These are phyloP conservation scores for Danio choprae DNA, from an alignment of 2,797 vertebrate genomes.

Conservation along the genomic window DNA sequence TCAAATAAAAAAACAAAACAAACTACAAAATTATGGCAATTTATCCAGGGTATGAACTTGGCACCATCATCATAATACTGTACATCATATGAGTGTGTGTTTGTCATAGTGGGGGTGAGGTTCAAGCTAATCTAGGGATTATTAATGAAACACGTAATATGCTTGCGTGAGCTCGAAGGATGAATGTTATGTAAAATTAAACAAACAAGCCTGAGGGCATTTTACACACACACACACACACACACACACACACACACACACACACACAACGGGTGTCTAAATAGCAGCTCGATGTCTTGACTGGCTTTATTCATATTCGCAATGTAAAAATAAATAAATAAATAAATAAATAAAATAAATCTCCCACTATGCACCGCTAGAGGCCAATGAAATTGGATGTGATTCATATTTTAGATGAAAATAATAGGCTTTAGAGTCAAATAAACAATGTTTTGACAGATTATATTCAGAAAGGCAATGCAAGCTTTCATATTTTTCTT, in stretches of 20 bases:
- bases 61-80: not conserved
- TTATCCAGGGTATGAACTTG: not conserved
- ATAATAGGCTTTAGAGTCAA: slow-evolving; percentile 15
- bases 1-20: too few species aligned
- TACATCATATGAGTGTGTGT: not conserved
- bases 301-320: slow-evolving; percentile 31
- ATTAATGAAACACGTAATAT: slow-evolving; percentile 35
- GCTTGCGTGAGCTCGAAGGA: slow-evolving; percentile 12
- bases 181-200: slow-evolving; percentile 41
- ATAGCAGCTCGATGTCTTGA: slow-evolving; percentile 23
- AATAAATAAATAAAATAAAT: too few species aligned
- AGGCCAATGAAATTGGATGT: slow-evolving; percentile 2
- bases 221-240: not conserved
- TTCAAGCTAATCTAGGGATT: slow-evolving; percentile 36
- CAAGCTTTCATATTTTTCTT: not conserved
- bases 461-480: not conserved
- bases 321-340: too few species aligned
- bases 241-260: slow-evolving; percentile 3
- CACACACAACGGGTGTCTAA: slow-evolving; percentile 19
- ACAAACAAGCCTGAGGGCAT: slow-evolving; percentile 31
- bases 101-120: not conserved
- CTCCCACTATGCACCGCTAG: slow-evolving; percentile 7
- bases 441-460: not conserved
- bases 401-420: slow-evolving; percentile 17
- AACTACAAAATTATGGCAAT: not conserved